Base-by-base conservation (phyloP, 2,888 invertebrate genomes). In the Sclerodermus sp. region DNA sequence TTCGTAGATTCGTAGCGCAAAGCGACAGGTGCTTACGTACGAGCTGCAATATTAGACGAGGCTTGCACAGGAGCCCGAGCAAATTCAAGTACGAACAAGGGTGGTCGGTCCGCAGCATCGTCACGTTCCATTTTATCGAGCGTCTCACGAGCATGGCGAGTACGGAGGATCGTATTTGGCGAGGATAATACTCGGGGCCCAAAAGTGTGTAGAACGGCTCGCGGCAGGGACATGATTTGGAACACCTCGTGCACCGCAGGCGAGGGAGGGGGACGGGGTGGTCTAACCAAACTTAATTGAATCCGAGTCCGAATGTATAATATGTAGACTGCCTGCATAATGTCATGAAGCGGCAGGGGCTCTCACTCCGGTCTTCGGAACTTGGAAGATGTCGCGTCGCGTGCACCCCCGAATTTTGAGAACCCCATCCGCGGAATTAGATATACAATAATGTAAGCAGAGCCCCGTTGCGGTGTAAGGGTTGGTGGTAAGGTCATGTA, bases 371-470 rank as follows among this genome's bases (percentile, higher is more conserved):
- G n/a, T n/a, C 44, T 51, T 55, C 46, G 42, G 44, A 49, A 38
- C 37, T 13, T 46, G 31, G 36, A 47, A 53, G 47, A 45, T 23
- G 15, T 16, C 38, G 38, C 50, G 41, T 47, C 34, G 39, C 50
- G 34, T 36, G 42, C 53, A 41, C 48, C 56, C 52, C 53, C 58
- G 64, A 69, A 72, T 72, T 74, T 71, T 73, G 75, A 76, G 76
- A 73, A 74, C 76, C n/a, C n/a, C 76, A 66, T 66, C 68, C 69
- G 67, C 62, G 66, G 77, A 78, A 78, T 77, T 78, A 76, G 77
- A 77, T 78, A 78, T 78, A 78, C 77, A 78, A 77, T 78, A 78
- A 77, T 77, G 77, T 78, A 77, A 78, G 77, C 77, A 75, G 76
- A 76, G 71, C 72, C 68, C 67, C 71, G 70, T 37, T 74, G 74